These are phyloP conservation scores for Octonoba sinensis DNA, from an alignment of 2,888 invertebrate species.

Conservation along the genomic window DNA sequence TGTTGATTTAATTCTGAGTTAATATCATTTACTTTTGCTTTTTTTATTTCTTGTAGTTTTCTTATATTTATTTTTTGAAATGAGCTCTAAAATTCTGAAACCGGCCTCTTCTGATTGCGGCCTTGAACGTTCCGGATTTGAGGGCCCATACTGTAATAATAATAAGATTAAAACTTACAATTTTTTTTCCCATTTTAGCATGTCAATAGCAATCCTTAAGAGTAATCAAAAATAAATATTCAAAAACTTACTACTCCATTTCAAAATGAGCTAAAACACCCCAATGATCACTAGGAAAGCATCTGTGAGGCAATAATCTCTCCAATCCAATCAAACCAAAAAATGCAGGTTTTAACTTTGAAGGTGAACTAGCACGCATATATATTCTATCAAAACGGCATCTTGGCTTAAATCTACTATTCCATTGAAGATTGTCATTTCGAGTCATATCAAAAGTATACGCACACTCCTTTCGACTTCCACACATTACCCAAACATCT, in stretches of 20 bases:
- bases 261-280: constrained; percentile 68
- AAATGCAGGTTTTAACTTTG: constrained; percentile 71
- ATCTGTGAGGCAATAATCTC: constrained; percentile 72
- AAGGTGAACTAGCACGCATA: constrained; percentile 69
- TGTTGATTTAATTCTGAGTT: too few species aligned
- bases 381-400: constrained; percentile 76
- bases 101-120: too few species aligned
- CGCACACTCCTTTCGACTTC: constrained; percentile 73
- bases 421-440: constrained; percentile 74
- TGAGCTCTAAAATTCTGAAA: too few species aligned
- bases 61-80: too few species aligned
- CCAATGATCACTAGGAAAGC: constrained; percentile 77
- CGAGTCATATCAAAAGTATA: constrained; percentile 76
- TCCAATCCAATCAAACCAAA: constrained; percentile 75
- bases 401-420: constrained; percentile 68
- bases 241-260: constrained; percentile 43
- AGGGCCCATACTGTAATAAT: too few species aligned
- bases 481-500: constrained; percentile 75
- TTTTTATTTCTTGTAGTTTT: too few species aligned
- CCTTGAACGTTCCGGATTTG: too few species aligned
- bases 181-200: too few species aligned
- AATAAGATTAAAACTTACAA: too few species aligned
- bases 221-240: neutral
- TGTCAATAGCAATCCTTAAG: too few species aligned
- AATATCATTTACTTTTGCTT: too few species aligned